phyloP scores from a whole-genome alignment of 2,113 vertebrate genomes.

The Psittacula cyanocephala region DNA sequence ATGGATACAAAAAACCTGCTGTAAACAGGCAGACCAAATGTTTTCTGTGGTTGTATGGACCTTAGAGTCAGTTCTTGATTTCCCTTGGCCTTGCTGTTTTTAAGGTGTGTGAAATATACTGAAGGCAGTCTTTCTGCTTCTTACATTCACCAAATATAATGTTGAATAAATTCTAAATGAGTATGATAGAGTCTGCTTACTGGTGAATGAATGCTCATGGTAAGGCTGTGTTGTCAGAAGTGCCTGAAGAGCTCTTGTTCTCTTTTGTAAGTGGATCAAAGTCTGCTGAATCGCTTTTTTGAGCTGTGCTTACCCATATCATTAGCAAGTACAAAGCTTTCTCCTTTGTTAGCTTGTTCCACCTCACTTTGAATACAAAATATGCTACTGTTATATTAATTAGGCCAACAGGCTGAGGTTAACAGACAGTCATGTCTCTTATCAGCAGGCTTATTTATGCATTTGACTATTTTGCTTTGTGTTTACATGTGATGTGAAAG shows the following conservation, averaged over 20 bases:
- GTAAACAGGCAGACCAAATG: neutral
- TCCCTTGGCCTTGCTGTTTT: neutral
- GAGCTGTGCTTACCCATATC: constrained; percentile 58
- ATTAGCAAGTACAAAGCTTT: constrained; percentile 65
- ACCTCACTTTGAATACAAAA: constrained; percentile 9
- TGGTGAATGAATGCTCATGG: rapidly evolving
- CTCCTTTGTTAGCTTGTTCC: neutral
- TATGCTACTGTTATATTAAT: neutral
- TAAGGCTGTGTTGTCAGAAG: neutral
- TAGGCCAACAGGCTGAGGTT: constrained; percentile 10
- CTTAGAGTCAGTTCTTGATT: neutral
- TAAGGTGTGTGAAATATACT: neutral
- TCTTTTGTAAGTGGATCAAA: constrained; percentile 25
- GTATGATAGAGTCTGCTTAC: neutral
- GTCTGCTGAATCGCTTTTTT: neutral
- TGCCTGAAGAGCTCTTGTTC: constrained; percentile 13
- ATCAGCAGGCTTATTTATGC: constrained; percentile 42
- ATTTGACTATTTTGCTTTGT: constrained; percentile 29
- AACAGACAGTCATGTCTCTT: neutral
- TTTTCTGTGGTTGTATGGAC: neutral
- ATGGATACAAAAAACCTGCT: neutral
- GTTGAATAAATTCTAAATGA: neutral
- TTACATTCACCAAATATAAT: neutral
- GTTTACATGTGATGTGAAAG: neutral
- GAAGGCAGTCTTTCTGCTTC: neutral